Evolutionary conservation across 2,888 invertebrate species (phyloP), one percentile per base, ranked within the genome.

Genomic region (Eristalinus sepulchralis): DNA sequence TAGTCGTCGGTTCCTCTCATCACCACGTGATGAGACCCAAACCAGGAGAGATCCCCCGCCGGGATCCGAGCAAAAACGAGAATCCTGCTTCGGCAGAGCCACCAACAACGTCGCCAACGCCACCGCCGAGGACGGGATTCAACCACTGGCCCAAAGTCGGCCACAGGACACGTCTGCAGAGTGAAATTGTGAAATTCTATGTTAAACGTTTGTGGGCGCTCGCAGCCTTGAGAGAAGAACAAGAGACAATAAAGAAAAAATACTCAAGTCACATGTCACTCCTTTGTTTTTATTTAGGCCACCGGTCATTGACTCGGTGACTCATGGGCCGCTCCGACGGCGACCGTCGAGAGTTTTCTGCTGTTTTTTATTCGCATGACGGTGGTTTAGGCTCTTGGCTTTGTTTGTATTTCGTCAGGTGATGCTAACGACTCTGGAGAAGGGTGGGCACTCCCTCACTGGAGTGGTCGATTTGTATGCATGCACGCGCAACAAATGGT

Each of bases 81-180:
- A 17, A 47, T 17, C 47, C 17, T 47, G 47, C 47, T 47, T 47
- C 17, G 47, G 47, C 39, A n/a, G 6, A n/a, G 13, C 39, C n/a
- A 0, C 39, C 39, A n/a, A 13, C n/a, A 47, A n/a, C n/a, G n/a
- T 4, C 11, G 39, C 39, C 39, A 39, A n/a, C 39, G 39, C 11
- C 11, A 36, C 27, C 27, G 27, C 27, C 27, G 27, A 27, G 27
- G 27, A 27, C 27, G 27, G 5, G 27, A 27, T 27, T 5, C 27
- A 27, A 5, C 27, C 27, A 27, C 27, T 5, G 27, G 22, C 13
- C 22, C 6, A 66, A 0, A 17, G 36, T n/a, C 17, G 22, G 20
- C 31, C 20, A 34, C 13, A 17, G 36, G 87, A 34, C 89, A 90
- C 83, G 89, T 88, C 72, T 88, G 88, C 47, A 79, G 88, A 33